Base-by-base conservation (phyloP, 2,888 invertebrate species). In the Aleiodes alternator region DNA sequence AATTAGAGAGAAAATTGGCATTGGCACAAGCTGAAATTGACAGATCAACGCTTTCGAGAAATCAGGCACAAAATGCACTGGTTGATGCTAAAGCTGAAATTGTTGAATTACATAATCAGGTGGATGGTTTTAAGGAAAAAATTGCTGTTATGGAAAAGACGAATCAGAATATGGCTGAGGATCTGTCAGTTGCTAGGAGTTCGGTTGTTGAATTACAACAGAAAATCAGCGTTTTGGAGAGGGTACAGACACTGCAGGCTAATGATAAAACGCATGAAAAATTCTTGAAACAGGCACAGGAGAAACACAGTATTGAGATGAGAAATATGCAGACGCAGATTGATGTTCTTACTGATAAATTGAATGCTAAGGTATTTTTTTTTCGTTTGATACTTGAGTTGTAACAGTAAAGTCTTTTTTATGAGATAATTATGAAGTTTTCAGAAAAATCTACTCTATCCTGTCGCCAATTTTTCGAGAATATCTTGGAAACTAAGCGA, bases 61-160 rank as follows among this genome's bases (percentile, higher is more conserved):
- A 92, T 81, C 92, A 94, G 83, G 91, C 92, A n/a, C 93, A 94
- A 86, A 92, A 93, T 81, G 90, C 93, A 79, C 90, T 94, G 79
- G 88, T 86, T 70, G 83, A 87, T 69, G 85, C 88, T 34, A 88
- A 87, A 80, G 86, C 83, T 61, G 85, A 87, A 78, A 86, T 87
- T 75, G 75, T 80, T 9, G 82, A 83, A 72, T 79, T 89, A 14
- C 82, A 87, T 69, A 84, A 80, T 56, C 85, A 87, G 82, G 80
- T 87, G 50, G 72, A 80, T 64, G 81, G 82, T 8, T 72, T 87
- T 29, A 84, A 84, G 59, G 85, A 87, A 43, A 84, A 82, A 55
- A 85, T 87, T 76, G 80, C 83, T 8, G 82, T 85, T 55, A 79
- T 87, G 64, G 86, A 87, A 48, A 85, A 84, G 80, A 85, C 84